A percentile compares a stretch with the other conserved stretches of the same genome.
phyloP scores from a whole-genome alignment of 2,113 vertebrate species.

The Triplophysa siluroides region DNA sequence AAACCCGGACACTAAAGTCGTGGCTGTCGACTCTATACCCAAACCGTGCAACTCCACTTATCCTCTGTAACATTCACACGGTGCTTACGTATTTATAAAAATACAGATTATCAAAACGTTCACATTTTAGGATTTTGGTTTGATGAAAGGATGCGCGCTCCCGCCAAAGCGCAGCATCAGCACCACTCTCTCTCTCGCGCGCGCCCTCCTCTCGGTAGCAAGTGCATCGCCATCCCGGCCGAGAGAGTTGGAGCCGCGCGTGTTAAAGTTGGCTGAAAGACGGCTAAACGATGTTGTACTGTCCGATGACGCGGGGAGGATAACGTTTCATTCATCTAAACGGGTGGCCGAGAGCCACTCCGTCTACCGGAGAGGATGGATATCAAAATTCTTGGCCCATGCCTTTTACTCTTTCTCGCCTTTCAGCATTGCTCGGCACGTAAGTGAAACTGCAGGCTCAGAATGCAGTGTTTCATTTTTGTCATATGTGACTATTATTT shows the following conservation, averaged over 20 bases:
- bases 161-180: slow-evolving; percentile 70
- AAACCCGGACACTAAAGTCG: slow-evolving; percentile 10
- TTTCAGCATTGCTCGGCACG: slow-evolving; percentile 76
- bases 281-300: slow-evolving; percentile 64
- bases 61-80: neutral
- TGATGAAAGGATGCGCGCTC: slow-evolving; percentile 67
- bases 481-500: neutral
- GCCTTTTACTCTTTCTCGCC: slow-evolving; percentile 71
- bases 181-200: slow-evolving; percentile 67
- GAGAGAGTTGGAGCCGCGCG: slow-evolving; percentile 74
- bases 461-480: neutral
- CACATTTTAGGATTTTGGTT: slow-evolving; percentile 35
- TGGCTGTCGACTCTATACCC: neutral
- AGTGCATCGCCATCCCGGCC: slow-evolving; percentile 70
- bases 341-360: slow-evolving; percentile 57
- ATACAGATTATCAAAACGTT: slow-evolving; percentile 4
- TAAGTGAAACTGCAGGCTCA: slow-evolving; percentile 69
- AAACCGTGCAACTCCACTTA: neutral
- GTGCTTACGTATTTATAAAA: neutral
- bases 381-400: slow-evolving; percentile 72
- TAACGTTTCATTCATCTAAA: slow-evolving; percentile 59
- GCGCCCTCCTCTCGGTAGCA: slow-evolving; percentile 65
- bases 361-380: slow-evolving; percentile 72
- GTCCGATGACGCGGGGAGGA: slow-evolving; percentile 52
- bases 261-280: slow-evolving; percentile 74